A percentile compares a stretch with the other conserved stretches of the same genome.
Evolutionary conservation across 2,888 invertebrate species (phyloP).

Genomic region (Geotrupes spiniger): DNA sequence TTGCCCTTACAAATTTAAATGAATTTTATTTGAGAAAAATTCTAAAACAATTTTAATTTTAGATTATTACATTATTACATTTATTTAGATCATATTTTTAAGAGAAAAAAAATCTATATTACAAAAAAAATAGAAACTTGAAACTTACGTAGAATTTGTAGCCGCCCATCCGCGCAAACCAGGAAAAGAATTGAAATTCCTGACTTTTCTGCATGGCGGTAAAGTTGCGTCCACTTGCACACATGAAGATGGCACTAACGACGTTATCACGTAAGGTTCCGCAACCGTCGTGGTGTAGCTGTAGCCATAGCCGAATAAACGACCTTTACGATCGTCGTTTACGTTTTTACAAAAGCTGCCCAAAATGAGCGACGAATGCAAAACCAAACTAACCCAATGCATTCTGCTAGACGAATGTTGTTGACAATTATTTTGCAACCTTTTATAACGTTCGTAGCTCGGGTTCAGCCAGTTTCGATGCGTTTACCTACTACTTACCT

Average conservation of each 20-base stretch:
- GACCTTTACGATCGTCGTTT: constrained; percentile 20
- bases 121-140: constrained; percentile 3
- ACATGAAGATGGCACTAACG: constrained; percentile 47
- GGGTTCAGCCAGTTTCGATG: neutral
- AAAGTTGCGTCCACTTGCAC: constrained; percentile 45
- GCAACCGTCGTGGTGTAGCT: constrained; percentile 40
- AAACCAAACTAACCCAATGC: constrained; percentile 6
- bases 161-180: constrained; percentile 24
- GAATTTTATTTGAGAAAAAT: neutral
- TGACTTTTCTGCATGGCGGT: constrained; percentile 45
- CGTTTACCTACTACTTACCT: constrained; percentile 8
- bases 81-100: neutral
- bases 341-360: constrained; percentile 13
- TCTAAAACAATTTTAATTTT: too few relatives aligned
- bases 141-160: constrained; percentile 7
- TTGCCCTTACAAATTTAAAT: neutral
- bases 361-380: constrained; percentile 9
- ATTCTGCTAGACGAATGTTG: constrained; percentile 11
- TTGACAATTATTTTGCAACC: neutral
- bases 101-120: constrained; percentile 3
- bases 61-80: neutral
- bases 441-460: constrained; percentile 7
- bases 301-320: constrained; percentile 29
- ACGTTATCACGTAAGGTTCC: constrained; percentile 38
- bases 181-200: constrained; percentile 40